These are phyloP conservation scores for Nesospiza acunhae DNA, from an alignment of 2,113 vertebrate species.

Conservation along the genomic window DNA sequence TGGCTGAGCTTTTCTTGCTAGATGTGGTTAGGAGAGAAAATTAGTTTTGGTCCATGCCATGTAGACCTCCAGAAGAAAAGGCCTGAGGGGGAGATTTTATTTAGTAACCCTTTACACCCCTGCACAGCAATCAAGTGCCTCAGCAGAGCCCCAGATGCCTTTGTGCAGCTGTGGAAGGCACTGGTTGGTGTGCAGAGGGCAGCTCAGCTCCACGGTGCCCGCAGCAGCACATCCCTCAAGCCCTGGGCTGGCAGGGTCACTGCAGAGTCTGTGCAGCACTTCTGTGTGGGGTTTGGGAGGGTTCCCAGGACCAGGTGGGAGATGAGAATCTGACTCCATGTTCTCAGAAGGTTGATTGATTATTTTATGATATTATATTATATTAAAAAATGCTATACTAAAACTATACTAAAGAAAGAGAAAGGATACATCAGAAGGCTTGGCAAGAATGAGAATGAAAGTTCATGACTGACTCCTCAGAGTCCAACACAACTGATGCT, in stretches of 20 bases:
- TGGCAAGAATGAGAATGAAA: too few species aligned
- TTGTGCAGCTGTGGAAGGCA: not conserved
- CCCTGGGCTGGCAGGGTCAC: not conserved
- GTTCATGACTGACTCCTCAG: too few species aligned
- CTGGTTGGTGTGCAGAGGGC: not conserved
- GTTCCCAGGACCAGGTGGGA: too few species aligned
- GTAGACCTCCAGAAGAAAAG: slow-evolving; percentile 31
- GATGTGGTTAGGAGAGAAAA: slow-evolving; percentile 24
- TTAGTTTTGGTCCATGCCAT: not conserved
- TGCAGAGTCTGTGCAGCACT: too few species aligned
- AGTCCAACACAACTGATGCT: too few species aligned
- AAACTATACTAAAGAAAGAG: too few species aligned
- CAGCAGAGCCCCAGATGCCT: not conserved
- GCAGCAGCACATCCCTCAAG: not conserved
- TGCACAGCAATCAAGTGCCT: not conserved
- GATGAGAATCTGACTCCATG: too few species aligned
- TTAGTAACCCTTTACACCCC: not conserved
- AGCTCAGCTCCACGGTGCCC: not conserved
- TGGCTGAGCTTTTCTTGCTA: not conserved
- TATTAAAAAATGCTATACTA: too few species aligned
- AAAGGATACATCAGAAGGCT: too few species aligned
- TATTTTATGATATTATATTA: too few species aligned
- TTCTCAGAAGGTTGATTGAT: too few species aligned
- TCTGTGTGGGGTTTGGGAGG: not conserved
- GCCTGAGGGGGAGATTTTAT: slow-evolving; percentile 19